Evolutionary conservation across 2,797 vertebrate genomes (phyloP).

Genomic region (Bufotes viridis): DNA sequence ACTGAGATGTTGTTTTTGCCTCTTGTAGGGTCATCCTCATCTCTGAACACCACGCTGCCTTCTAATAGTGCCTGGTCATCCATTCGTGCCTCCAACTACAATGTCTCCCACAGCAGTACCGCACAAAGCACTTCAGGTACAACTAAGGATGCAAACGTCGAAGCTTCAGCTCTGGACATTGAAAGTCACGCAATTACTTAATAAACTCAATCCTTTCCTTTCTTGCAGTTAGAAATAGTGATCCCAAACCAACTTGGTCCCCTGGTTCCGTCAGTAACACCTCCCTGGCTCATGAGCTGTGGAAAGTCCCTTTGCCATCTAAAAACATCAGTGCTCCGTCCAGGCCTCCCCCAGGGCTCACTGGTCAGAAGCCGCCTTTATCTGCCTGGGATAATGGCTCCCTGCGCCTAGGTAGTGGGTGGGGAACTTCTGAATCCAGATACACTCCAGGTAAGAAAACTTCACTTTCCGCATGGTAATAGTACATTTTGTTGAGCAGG

Average conservation of each 20-base stretch:
- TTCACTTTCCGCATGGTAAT: too few species aligned
- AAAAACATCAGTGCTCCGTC: conserved; percentile 94
- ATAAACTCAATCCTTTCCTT: not conserved
- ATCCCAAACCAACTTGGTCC: conserved; percentile 95
- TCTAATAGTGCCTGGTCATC: conserved; percentile 99
- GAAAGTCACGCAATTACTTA: not conserved
- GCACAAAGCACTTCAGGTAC: conserved; percentile 99
- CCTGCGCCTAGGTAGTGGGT: conserved; percentile 86
- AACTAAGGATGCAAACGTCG: not conserved
- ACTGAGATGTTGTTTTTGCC: not conserved
- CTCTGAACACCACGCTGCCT: conserved; percentile 99
- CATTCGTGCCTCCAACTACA: conserved; percentile 99
- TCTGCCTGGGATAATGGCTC: conserved; percentile 89
- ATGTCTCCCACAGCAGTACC: conserved; percentile 99
- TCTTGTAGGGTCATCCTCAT: conserved; percentile 95
- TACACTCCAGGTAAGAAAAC: conserved; percentile 90
- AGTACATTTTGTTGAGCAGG: too few species aligned
- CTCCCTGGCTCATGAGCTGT: conserved; percentile 98
- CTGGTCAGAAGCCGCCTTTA: conserved; percentile 89
- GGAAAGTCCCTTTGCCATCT: conserved; percentile 97
- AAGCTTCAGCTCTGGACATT: too few species aligned
- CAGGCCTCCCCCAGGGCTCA: conserved; percentile 95
- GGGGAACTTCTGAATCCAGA: conserved; percentile 91
- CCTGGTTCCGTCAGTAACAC: conserved; percentile 94
- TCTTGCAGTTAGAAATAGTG: conserved; percentile 91